phyloP scores from a whole-genome alignment of 2,113 vertebrate genomes.

The Chloropsis hardwickii region DNA sequence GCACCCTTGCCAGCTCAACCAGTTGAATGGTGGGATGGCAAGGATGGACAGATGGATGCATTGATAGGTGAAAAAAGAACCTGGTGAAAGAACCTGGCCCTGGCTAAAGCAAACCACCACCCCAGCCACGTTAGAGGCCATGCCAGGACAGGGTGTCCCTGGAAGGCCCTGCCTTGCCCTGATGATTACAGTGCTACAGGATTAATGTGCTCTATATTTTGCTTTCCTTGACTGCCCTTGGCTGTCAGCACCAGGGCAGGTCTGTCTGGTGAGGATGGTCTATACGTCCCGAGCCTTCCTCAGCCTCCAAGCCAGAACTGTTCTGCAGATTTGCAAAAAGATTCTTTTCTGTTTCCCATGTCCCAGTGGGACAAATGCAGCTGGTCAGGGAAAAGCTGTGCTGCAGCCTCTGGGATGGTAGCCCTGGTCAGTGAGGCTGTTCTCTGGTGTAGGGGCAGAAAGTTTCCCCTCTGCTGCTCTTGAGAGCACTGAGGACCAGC shows the following conservation, averaged over 20 bases:
- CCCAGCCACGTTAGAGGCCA: neutral
- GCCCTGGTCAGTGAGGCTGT: neutral
- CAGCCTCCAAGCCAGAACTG: neutral
- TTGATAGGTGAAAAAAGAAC: neutral
- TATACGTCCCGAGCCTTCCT: neutral
- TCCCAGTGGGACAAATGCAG: neutral
- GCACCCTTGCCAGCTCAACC: neutral
- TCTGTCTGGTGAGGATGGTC: neutral
- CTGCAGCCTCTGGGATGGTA: neutral
- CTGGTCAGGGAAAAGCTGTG: neutral
- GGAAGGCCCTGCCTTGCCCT: neutral
- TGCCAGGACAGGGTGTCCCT: neutral
- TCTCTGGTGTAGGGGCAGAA: neutral
- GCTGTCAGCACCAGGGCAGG: neutral
- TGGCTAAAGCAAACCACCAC: neutral
- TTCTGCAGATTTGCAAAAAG: neutral
- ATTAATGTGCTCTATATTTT: neutral
- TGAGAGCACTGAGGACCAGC: neutral
- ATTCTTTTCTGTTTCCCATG: neutral
- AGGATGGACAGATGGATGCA: neutral
- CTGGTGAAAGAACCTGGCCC: neutral
- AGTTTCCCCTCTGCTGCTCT: neutral
- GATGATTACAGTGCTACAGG: neutral
- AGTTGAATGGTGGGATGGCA: accelerated
- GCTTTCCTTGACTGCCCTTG: neutral